These are phyloP conservation scores for Pissodes strobi DNA, from an alignment of 1,140 invertebrate species.

Conservation along the genomic window DNA sequence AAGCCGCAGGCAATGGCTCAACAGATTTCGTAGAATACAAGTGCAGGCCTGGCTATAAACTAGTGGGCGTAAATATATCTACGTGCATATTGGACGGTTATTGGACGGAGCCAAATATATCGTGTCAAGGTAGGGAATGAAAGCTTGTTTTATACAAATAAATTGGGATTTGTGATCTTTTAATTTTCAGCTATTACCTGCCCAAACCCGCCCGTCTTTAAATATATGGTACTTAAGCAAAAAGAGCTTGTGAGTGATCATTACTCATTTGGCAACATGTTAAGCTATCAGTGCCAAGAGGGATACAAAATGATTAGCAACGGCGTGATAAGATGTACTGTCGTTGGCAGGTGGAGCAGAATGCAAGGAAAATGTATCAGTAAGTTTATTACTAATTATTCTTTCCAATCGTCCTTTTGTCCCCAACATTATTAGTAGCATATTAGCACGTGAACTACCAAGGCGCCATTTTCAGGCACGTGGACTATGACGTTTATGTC, in stretches of 20 bases:
- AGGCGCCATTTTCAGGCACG: no score
- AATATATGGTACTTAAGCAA: conserved; percentile 37
- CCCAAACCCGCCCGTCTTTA: conserved; percentile 46
- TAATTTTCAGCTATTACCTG: conserved; percentile 50
- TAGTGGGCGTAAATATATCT: conserved; percentile 51
- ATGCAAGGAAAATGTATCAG: conserved; percentile 60
- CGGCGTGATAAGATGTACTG: conserved; percentile 57
- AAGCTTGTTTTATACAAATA: neutral
- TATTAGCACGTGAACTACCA: no score
- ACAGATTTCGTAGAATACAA: conserved; percentile 52
- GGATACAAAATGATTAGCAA: conserved; percentile 61
- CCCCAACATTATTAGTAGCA: no score
- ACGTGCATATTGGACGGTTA: conserved; percentile 57
- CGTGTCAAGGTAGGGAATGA: conserved; percentile 51
- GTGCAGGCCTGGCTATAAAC: conserved; percentile 56
- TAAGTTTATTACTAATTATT: conserved; percentile 36
- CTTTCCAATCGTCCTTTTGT: no score
- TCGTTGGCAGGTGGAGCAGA: conserved; percentile 61
- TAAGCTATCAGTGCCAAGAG: conserved; percentile 57
- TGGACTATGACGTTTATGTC: no score
- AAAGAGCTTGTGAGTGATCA: conserved; percentile 26
- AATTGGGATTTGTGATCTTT: no score
- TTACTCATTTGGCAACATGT: conserved; percentile 56
- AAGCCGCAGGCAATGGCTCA: conserved; percentile 39
- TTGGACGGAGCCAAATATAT: conserved; percentile 56